phyloP scores from a whole-genome alignment of 2,888 invertebrate genomes.

The Chaetogeoica ovagalla region DNA sequence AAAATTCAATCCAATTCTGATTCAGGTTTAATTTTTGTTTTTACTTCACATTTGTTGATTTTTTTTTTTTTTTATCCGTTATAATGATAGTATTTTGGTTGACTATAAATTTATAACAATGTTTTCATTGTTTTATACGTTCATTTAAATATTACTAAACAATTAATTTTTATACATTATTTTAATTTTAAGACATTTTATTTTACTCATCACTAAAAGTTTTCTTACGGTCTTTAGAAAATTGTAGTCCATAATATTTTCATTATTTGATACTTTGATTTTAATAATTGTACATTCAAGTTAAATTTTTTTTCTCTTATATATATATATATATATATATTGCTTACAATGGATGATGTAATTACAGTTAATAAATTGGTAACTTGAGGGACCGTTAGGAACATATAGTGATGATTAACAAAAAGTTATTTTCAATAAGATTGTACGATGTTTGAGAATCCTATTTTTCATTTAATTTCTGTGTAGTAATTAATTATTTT shows the following conservation, averaged over 20 bases:
- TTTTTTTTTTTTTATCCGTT: slow-evolving; percentile 22
- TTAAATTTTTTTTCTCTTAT: neutral
- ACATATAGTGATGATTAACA: neutral
- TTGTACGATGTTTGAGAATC: slow-evolving; percentile 14
- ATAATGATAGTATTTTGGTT: slow-evolving; percentile 19
- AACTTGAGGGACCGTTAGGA: neutral
- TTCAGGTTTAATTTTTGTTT: neutral
- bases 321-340: neutral
- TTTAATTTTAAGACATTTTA: slow-evolving; percentile 25
- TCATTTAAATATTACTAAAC: slow-evolving; percentile 14
- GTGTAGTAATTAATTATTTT: neutral
- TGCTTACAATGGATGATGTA: neutral
- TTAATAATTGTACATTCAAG: too few species aligned
- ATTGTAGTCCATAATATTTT: neutral
- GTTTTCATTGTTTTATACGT: neutral
- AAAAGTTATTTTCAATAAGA: neutral
- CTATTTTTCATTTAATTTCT: slow-evolving; percentile 3
- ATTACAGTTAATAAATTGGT: neutral
- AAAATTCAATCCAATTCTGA: neutral
- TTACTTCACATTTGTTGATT: neutral
- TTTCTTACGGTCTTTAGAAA: neutral
- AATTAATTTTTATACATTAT: slow-evolving; percentile 9
- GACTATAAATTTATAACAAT: neutral
- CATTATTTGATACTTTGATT: too few species aligned
- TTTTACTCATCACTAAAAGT: neutral